These are phyloP conservation scores for Sericinus montela DNA, from an alignment of 2,888 invertebrate genomes.

Conservation along the genomic window DNA sequence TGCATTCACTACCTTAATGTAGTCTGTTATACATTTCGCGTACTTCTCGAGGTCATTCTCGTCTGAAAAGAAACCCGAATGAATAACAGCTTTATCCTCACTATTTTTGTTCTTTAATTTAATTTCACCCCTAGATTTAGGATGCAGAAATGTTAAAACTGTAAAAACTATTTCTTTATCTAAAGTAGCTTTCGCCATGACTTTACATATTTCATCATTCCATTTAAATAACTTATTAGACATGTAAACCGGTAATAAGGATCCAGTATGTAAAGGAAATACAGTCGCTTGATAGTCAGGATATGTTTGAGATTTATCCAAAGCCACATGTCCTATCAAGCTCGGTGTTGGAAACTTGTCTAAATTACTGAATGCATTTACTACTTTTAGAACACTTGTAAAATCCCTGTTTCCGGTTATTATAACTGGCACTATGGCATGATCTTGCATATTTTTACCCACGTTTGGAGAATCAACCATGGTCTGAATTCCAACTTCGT, in stretches of 20 bases:
- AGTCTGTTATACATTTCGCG: constrained; percentile 31
- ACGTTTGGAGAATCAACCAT: constrained; percentile 39
- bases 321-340: constrained; percentile 40
- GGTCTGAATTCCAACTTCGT: constrained; percentile 34
- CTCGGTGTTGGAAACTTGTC: constrained; percentile 37
- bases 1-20: constrained; percentile 28
- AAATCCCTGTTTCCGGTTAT: constrained; percentile 30
- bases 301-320: constrained; percentile 38
- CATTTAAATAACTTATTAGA: constrained; percentile 34
- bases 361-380: constrained; percentile 30
- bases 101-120: constrained; percentile 35
- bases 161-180: constrained; percentile 27
- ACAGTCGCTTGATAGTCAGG: constrained; percentile 47
- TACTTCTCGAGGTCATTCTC: constrained; percentile 32
- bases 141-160: constrained; percentile 36
- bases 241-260: constrained; percentile 31
- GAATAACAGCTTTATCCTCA: constrained; percentile 34
- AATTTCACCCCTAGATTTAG: constrained; percentile 45
- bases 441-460: constrained; percentile 50
- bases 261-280: constrained; percentile 30
- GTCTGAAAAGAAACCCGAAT: constrained; percentile 37
- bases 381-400: constrained; percentile 27
- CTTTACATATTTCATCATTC: constrained; percentile 33
- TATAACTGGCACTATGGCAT: constrained; percentile 35
- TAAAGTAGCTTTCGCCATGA: constrained; percentile 28